Evolutionary conservation across 2,113 vertebrate species (phyloP).

Genomic region (Sphaerodactylus townsendi): DNA sequence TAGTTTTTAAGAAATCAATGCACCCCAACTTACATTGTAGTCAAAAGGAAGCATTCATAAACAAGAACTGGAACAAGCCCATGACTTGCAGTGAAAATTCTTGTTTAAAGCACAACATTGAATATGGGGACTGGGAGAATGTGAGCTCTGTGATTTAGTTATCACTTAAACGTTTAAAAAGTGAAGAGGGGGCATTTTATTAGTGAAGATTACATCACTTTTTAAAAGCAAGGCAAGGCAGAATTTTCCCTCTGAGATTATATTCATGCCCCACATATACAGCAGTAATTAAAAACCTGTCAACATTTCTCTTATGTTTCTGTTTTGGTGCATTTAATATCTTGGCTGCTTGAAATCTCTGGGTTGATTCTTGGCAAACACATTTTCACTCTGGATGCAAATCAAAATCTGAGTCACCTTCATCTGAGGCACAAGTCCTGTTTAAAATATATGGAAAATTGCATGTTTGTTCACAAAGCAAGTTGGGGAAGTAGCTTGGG

Average conservation of each 20-base stretch:
- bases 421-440: constrained; percentile 40
- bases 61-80: not conserved
- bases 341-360: constrained; percentile 66
- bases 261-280: constrained; percentile 64
- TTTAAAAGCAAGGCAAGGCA: constrained; percentile 63
- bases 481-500: not conserved
- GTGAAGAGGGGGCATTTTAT: constrained; percentile 54
- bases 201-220: constrained; percentile 51
- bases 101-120: not conserved
- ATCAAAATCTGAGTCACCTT: constrained; percentile 59
- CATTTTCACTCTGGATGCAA: constrained; percentile 65
- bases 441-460: not conserved
- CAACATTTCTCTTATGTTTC: constrained; percentile 65
- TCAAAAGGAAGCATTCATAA: not conserved
- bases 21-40: not conserved
- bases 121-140: not conserved
- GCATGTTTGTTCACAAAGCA: not conserved
- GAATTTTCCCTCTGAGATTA: constrained; percentile 69
- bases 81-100: not conserved
- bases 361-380: constrained; percentile 63
- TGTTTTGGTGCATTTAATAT: constrained; percentile 71
- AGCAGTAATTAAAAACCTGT: constrained; percentile 72
- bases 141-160: not conserved
- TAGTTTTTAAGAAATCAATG: not conserved
- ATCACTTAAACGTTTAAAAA: constrained; percentile 29